A percentile compares a stretch with the other conserved stretches of the same genome.
These are phyloP conservation scores for Galagoides demidoff DNA, from an alignment of 2,797 vertebrate species.

Conservation along the genomic window DNA sequence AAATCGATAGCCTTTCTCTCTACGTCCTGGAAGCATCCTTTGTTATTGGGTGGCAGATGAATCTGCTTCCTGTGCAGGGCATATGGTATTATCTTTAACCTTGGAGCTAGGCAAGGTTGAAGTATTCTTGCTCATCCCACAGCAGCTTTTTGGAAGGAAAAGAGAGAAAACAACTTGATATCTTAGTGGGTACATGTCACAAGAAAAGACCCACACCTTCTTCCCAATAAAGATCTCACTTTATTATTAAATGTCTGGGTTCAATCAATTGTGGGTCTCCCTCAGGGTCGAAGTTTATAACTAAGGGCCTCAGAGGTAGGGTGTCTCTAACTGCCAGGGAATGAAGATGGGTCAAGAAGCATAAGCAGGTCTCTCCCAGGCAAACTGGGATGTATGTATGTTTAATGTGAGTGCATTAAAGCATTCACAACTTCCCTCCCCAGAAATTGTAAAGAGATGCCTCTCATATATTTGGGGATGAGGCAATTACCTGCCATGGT, in stretches of 20 bases:
- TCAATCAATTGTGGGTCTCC: not conserved
- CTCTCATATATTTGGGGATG: not conserved
- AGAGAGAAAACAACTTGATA: not conserved
- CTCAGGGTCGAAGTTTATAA: not conserved
- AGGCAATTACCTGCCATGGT: not conserved
- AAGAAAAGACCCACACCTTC: not conserved
- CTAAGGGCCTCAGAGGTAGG: not conserved
- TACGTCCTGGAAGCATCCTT: not conserved
- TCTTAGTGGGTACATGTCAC: not conserved
- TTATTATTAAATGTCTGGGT: not conserved
- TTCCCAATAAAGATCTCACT: not conserved
- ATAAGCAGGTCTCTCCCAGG: not conserved
- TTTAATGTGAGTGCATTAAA: not conserved
- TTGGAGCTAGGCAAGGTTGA: not conserved
- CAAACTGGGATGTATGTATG: not conserved
- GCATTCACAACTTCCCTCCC: not conserved
- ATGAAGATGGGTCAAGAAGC: not conserved
- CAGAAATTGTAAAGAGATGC: not conserved
- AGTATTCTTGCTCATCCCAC: not conserved
- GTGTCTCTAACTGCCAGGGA: not conserved
- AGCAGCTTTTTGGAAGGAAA: constrained; percentile 24
- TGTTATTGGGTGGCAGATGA: not conserved
- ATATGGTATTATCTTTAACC: not conserved
- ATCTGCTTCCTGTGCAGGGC: not conserved
- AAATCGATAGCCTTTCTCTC: not conserved